Evolutionary conservation across 2,888 invertebrate genomes (phyloP).

Genomic region (Brachypalpus laphriformis): DNA sequence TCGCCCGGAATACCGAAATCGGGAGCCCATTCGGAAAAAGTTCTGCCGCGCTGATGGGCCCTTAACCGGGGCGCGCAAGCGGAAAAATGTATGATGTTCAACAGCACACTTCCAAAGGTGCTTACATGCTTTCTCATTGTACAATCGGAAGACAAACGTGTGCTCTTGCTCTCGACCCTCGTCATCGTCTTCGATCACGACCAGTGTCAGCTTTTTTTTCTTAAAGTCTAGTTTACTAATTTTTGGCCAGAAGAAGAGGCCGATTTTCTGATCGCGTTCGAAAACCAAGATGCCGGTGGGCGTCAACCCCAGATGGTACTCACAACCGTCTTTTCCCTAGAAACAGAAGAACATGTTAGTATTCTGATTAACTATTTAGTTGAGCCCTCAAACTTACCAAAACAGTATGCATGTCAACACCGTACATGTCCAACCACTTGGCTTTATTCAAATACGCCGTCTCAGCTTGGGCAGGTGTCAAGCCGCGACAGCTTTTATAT

Average conservation of each 20-base stretch:
- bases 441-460: constrained; percentile 96
- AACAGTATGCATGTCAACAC: constrained; percentile 99
- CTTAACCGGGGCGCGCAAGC: constrained; percentile 94
- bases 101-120: constrained; percentile 99
- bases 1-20: constrained; percentile 95
- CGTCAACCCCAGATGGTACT: constrained; percentile 97
- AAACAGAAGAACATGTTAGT: constrained; percentile 70
- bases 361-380: no score
- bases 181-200: constrained; percentile 99
- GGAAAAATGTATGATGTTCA: constrained; percentile 99
- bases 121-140: constrained; percentile 99
- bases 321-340: constrained; percentile 96
- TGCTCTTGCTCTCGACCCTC: constrained; percentile 98
- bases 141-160: constrained; percentile 97
- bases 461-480: constrained; percentile 98
- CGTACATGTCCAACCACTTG: constrained; percentile 99
- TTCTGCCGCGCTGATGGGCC: constrained; percentile 95
- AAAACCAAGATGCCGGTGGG: constrained; percentile 99
- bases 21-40: constrained; percentile 99
- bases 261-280: constrained; percentile 98
- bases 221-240: constrained; percentile 99
- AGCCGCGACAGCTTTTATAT: constrained; percentile 92
- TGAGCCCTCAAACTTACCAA: constrained; percentile 83
- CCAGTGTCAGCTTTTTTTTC: constrained; percentile 97
- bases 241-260: constrained; percentile 99